Base-by-base conservation (phyloP, 1,140 invertebrate genomes). In the Apis laboriosa region DNA sequence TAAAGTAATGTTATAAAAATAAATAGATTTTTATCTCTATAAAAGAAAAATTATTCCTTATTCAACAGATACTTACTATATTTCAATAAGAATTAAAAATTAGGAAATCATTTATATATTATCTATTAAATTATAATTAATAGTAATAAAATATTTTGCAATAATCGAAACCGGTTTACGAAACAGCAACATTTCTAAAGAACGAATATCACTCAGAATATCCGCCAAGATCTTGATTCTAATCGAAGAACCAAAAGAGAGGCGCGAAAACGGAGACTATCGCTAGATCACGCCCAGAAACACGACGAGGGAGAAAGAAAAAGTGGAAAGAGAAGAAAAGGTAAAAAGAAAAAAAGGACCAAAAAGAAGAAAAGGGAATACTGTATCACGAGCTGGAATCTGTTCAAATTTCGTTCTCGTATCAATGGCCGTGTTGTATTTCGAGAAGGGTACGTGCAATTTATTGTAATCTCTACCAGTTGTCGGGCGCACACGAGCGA, bases 371-470 rank as follows among this genome's bases (percentile, higher is more conserved):
- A 86, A 82, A 77, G 79, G 76, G 83, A 82, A 81, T 85, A 88
- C 84, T 86, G 85, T 85, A 83, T 89, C 88, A 56, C 66, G 83
- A 87, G 73, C 64, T n/a, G 64, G 81, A 89, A 80, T 89, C 80
- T 88, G 49, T 83, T 74, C 71, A 21, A 56, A 56, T 73, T 71
- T 64, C 78, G 28, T 49, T 17, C n/a, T 61, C 53, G 66, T 74
- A 82, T 74, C 85, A 80, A 60, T 63, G 76, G 80, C 74, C n/a
- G 84, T 89, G 80, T 89, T 88, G 89, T 84, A 90, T 90, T 90
- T 89, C 89, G 63, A 90, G 88, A 89, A 89, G 89, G 88, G 89
- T 89, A 72, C 83, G 74, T 77, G 88, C 83, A 83, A 90, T 89
- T 90, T 89, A 88, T 89, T 88, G 83, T 85, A 84, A 89, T 86